These are phyloP conservation scores for Drosophila stalkeri DNA, from an alignment of 2,888 invertebrate genomes.

Conservation along the genomic window DNA sequence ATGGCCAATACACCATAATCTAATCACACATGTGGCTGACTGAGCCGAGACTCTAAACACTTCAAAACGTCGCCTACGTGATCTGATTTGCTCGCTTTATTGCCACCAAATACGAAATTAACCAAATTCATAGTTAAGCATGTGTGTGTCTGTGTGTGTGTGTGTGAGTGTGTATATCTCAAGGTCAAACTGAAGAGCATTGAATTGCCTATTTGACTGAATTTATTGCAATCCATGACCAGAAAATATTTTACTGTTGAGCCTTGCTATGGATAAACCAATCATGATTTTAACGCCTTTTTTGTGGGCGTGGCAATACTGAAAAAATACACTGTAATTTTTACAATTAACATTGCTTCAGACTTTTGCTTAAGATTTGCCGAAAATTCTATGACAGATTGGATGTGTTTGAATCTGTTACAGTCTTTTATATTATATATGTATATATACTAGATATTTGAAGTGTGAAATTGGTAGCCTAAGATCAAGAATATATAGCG, in stretches of 20 bases:
- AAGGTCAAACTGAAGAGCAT: not conserved
- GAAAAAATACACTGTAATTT: not conserved
- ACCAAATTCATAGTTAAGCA: slow-evolving; percentile 25
- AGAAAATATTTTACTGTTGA: not conserved
- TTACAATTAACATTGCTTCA: no score
- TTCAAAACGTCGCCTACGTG: slow-evolving; percentile 52
- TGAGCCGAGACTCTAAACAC: slow-evolving; percentile 16
- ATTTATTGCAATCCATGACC: not conserved
- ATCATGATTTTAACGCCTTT: not conserved
- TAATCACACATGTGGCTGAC: slow-evolving; percentile 30
- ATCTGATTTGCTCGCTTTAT: slow-evolving; percentile 43
- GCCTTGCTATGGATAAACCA: not conserved
- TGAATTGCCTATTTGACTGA: not conserved
- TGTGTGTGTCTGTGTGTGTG: not conserved
- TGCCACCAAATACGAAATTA: slow-evolving; percentile 24
- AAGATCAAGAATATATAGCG: no score
- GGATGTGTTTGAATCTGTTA: no score
- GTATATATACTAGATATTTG: no score
- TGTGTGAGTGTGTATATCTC: not conserved
- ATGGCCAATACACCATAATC: slow-evolving; percentile 14
- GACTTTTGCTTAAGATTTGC: no score
- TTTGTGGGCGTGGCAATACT: not conserved
- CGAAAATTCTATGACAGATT: no score
- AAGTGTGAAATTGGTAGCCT: no score
- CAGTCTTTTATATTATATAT: no score